Base-by-base conservation (phyloP, 1,140 invertebrate species). In the Oryzaephilus surinamensis region DNA sequence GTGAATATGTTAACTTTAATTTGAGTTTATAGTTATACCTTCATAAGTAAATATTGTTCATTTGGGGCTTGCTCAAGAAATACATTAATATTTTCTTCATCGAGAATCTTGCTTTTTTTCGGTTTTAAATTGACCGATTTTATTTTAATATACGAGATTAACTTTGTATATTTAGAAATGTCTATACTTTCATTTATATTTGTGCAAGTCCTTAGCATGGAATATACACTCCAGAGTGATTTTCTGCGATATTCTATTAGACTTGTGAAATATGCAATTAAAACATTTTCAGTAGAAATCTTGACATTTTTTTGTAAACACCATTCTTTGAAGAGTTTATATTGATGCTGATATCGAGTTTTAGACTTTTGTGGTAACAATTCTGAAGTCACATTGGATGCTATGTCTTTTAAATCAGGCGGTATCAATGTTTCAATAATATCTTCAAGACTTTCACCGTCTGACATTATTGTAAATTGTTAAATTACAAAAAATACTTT, bases 31-130 rank as follows among this genome's bases (percentile, higher is more conserved):
- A 4, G 13, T n/a, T 16, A n/a, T 18, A 11, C 31, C 15, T 32
- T 32, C 17, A 14, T 14, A 13, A 32, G 15, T 18, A 16, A 32
- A 18, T 14, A 18, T 14, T 32, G 10, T 11, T 18, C 31, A 16
- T 16, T 6, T 4, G 31, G 12, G 8, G 13, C 31, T 7, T 16
- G 31, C n/a, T 11, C 15, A 17, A 32, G 10, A 7, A 32, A 18
- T 13, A 8, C 6, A 13, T 11, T 13, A 18, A 14, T 32, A 16
- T 32, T 32, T 13, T 32, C 31, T 32, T 7, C 31, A 16, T 32
- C 27, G 11, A 29, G 15, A 6, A 29, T 29, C 15, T 29, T 11
- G 11, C 27, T 29, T 29, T 29, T 29, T n/a, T n/a, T n/a, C n/a
- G n/a, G n/a, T n/a, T n/a, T n/a, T n/a, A n/a, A n/a, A n/a, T n/a